Conservation (phyloP, 2,797 vertebrate genomes). For the Lagorchestes hirsutus region DNA sequence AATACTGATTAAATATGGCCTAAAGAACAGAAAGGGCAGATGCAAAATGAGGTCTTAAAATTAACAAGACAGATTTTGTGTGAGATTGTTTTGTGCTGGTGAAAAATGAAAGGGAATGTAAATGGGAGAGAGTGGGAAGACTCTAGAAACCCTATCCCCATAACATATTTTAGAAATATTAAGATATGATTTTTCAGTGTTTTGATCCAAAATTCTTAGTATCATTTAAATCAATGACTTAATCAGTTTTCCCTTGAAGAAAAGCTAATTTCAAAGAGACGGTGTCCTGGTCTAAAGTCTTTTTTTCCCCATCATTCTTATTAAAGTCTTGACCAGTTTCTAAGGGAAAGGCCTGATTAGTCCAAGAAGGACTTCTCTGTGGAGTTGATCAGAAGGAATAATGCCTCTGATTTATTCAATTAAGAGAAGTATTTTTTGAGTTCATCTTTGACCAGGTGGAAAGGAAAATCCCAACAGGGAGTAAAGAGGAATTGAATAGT, state of each 20-base stretch:
- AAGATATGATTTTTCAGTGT: not conserved
- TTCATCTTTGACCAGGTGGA: not conserved
- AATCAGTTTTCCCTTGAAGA: not conserved
- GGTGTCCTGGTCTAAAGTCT: not conserved
- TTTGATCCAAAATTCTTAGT: not conserved
- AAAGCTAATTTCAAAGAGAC: not conserved
- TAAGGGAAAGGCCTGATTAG: not conserved
- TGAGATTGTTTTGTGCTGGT: not conserved
- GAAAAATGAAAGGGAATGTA: not conserved
- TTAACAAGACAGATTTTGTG: not conserved
- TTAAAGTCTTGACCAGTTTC: not conserved
- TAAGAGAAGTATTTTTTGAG: not conserved
- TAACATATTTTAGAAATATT: not conserved
- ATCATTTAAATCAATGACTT: not conserved
- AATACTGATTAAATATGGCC: not conserved
- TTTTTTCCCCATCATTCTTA: not conserved
- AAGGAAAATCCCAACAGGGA: not conserved
- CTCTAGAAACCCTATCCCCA: not conserved
- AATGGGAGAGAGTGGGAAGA: not conserved
- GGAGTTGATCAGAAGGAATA: not conserved
- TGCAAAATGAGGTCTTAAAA: not conserved
- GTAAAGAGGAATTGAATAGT: not conserved
- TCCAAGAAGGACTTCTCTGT: not conserved
- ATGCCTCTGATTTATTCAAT: not conserved
- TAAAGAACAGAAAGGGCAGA: not conserved